These are phyloP conservation scores for Philopotamus ludificatus DNA, from an alignment of 1,140 invertebrate genomes.

Conservation along the genomic window DNA sequence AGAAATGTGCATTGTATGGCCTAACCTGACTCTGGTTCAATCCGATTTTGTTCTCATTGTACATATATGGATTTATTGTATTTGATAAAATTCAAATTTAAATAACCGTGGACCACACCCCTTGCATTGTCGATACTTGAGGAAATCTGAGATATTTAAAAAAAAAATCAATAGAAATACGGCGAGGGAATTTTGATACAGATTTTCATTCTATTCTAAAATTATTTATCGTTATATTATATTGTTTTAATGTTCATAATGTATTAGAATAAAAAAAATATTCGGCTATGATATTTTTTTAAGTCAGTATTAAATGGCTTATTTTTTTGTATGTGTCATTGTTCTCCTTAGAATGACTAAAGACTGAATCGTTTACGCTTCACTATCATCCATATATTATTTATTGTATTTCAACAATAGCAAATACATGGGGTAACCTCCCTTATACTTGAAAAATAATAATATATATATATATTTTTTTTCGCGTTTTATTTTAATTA, in stretches of 20 bases:
- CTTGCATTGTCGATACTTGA: not conserved
- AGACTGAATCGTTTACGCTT: conserved; percentile 30
- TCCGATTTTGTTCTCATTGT: conserved; percentile 9
- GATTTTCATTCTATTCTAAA: not conserved
- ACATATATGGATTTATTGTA: no score
- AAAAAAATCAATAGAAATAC: not conserved
- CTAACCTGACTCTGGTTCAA: no score
- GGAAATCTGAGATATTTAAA: no score
- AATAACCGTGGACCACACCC: no score
- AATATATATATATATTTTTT: not conserved
- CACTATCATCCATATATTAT: conserved; percentile 30
- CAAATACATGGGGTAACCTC: conserved; percentile 17
- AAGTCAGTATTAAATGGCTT: conserved; percentile 6
- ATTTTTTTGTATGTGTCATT: conserved; percentile 19
- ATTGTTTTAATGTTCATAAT: no score
- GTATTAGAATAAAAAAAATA: not conserved
- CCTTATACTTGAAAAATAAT: conserved; percentile 8
- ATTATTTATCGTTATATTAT: not conserved
- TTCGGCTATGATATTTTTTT: no score
- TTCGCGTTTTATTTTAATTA: not conserved
- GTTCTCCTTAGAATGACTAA: conserved; percentile 19
- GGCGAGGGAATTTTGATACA: not conserved
- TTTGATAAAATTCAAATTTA: no score
- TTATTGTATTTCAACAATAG: conserved; percentile 18
- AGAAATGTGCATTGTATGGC: no score